Percentiles rank a stretch among this genome's conserved stretches.
Evolutionary conservation across 2,113 vertebrate genomes (phyloP).

Genomic region (Calidris pugnax): DNA sequence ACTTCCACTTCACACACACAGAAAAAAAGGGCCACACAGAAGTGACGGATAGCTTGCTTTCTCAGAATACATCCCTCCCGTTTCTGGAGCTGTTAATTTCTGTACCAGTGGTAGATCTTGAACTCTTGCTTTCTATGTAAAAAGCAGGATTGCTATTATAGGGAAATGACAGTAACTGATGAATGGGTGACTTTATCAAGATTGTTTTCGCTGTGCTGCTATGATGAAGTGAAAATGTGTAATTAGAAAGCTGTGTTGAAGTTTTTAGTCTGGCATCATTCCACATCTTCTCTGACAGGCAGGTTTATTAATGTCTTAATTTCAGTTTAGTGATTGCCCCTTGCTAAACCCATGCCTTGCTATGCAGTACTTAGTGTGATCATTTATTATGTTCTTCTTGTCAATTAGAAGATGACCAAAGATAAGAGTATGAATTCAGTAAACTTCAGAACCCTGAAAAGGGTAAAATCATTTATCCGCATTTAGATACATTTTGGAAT

Average conservation of each 20-base stretch:
- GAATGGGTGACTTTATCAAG: constrained; percentile 41
- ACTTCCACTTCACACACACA: neutral
- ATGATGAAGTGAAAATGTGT: constrained; percentile 15
- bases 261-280: neutral
- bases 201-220: constrained; percentile 32
- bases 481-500: neutral
- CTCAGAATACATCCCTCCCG: neutral
- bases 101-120: neutral
- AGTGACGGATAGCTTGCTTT: neutral
- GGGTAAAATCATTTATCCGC: neutral
- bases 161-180: constrained; percentile 16
- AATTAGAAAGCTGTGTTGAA: constrained; percentile 16
- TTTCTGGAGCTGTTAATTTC: neutral
- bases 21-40: neutral
- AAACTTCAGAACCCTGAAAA: neutral
- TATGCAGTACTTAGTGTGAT: neutral
- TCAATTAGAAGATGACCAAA: neutral
- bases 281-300: neutral
- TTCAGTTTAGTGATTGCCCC: neutral
- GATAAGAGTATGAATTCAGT: neutral
- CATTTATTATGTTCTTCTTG: neutral
- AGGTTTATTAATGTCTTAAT: neutral
- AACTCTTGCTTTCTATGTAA: neutral
- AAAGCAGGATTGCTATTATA: neutral
- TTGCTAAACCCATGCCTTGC: neutral